phyloP scores from a whole-genome alignment of 2,113 vertebrate genomes.

The Cyanistes caeruleus region DNA sequence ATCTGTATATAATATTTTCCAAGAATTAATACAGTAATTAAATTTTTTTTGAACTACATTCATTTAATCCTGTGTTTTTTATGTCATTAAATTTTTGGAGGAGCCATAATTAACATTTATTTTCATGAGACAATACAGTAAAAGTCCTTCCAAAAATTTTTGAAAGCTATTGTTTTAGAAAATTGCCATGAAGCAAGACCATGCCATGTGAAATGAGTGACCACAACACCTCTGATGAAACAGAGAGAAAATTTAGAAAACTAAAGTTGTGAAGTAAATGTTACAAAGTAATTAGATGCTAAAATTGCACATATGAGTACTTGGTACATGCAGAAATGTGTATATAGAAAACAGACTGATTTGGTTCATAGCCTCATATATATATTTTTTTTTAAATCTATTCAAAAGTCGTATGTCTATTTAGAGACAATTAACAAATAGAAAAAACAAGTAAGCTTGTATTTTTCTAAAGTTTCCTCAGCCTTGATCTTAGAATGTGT shows the following conservation, averaged over 20 bases:
- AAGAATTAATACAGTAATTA: not conserved
- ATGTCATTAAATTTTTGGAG: not conserved
- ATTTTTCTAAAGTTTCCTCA: not conserved
- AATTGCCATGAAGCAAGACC: not conserved
- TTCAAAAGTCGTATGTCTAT: not conserved
- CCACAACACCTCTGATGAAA: not conserved
- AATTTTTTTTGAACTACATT: not conserved
- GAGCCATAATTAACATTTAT: not conserved
- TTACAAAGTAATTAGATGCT: not conserved
- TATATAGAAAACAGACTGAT: not conserved
- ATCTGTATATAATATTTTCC: not conserved
- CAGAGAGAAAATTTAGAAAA: not conserved
- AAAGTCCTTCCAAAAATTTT: not conserved
- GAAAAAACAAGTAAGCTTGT: not conserved
- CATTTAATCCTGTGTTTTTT: not conserved
- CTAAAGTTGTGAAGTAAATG: not conserved
- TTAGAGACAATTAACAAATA: not conserved
- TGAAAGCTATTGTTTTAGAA: not conserved
- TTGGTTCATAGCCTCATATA: not conserved
- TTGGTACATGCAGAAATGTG: not conserved
- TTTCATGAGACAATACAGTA: not conserved
- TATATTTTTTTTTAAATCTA: not conserved
- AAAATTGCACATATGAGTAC: not conserved
- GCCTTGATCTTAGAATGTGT: not conserved
- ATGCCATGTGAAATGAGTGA: not conserved